Evolutionary conservation across 2,797 vertebrate species (phyloP).

Genomic region (Poliocrania exsul): DNA sequence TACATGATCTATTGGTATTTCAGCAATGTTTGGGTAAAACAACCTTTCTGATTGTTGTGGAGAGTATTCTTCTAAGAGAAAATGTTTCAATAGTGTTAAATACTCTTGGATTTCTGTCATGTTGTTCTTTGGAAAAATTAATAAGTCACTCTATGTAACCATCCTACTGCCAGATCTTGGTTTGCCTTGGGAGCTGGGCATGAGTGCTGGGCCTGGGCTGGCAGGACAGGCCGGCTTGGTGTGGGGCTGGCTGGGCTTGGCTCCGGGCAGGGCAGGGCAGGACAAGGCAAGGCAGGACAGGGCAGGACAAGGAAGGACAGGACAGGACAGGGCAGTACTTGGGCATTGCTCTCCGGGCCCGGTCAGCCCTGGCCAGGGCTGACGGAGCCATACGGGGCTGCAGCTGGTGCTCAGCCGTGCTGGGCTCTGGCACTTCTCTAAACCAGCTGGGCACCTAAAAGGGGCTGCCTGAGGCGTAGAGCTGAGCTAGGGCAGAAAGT

Average conservation of each 20-base stretch:
- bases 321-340: too few species aligned
- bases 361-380: too few species aligned
- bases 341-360: too few species aligned
- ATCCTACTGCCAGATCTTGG: not conserved
- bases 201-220: accelerated
- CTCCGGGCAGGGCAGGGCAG: not conserved
- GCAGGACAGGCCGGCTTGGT: not conserved
- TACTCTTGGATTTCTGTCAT: not conserved
- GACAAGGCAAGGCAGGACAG: too few species aligned
- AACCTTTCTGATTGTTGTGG: not conserved
- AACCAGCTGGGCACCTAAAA: not conserved
- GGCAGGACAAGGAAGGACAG: too few species aligned
- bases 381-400: too few species aligned
- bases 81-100: not conserved
- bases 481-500: not conserved
- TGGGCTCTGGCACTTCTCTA: too few species aligned
- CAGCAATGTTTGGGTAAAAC: not conserved
- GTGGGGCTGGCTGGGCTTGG: too few species aligned
- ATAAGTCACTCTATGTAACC: not conserved
- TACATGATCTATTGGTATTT: not conserved
- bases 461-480: not conserved
- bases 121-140: not conserved
- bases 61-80: not conserved
- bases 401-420: too few species aligned
- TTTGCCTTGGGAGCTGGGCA: accelerated